These are phyloP conservation scores for Porites cylindrica DNA, from an alignment of 92 coral and sea anemone species.

Conservation along the genomic window DNA sequence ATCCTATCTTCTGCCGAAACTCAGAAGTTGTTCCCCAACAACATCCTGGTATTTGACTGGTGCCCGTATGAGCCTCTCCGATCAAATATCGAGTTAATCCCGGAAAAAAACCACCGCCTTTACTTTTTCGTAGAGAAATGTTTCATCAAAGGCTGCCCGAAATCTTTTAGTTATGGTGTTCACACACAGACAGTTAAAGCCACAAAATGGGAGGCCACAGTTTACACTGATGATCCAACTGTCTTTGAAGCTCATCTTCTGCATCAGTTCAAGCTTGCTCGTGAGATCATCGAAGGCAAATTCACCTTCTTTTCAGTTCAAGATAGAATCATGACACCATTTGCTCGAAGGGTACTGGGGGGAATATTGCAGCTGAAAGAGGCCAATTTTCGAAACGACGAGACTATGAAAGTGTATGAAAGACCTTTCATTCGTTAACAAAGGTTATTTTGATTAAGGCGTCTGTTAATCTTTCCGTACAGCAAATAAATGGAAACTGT, in stretches of 20 bases:
- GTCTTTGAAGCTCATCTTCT: slow-evolving; percentile 74
- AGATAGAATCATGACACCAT: too few relatives aligned
- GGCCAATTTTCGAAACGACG: background rate
- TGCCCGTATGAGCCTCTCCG: slow-evolving; percentile 81
- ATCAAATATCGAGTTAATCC: slow-evolving; percentile 47
- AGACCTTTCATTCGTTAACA: background rate
- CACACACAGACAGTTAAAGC: slow-evolving; percentile 70
- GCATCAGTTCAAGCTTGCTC: slow-evolving; percentile 67
- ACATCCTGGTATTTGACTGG: slow-evolving; percentile 70
- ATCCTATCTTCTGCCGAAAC: slow-evolving; percentile 51
- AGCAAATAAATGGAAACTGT: too few relatives aligned
- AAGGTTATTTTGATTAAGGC: too few relatives aligned
- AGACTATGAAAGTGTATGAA: background rate
- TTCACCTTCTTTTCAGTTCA: background rate
- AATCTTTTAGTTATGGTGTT: slow-evolving; percentile 83
- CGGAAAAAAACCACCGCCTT: slow-evolving; percentile 26
- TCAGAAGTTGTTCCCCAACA: slow-evolving; percentile 62
- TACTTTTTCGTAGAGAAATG: slow-evolving; percentile 61
- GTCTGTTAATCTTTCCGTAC: too few relatives aligned
- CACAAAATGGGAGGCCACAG: slow-evolving; percentile 74
- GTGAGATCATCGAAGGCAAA: slow-evolving; percentile 21
- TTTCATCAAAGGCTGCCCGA: slow-evolving; percentile 38
- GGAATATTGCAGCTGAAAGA: background rate
- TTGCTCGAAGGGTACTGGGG: background rate
- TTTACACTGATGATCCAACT: slow-evolving; percentile 76